These are phyloP conservation scores for Oxyruncus cristatus DNA, from an alignment of 2,113 vertebrate genomes.

Conservation along the genomic window DNA sequence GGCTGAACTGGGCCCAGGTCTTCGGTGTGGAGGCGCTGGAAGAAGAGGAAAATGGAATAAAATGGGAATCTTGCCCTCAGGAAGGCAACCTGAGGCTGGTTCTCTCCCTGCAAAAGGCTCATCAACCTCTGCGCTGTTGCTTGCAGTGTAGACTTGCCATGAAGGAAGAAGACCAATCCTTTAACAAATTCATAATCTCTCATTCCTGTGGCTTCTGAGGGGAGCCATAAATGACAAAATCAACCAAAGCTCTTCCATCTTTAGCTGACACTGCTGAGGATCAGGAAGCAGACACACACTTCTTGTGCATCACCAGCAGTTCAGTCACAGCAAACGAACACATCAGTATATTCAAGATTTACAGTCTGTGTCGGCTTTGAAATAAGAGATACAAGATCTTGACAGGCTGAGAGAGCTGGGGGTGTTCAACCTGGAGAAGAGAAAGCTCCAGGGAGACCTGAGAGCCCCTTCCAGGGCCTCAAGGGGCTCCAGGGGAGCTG, in stretches of 20 bases:
- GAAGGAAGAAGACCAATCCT: not conserved
- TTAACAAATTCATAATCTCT: not conserved
- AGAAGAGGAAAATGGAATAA: not conserved
- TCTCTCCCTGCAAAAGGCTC: not conserved
- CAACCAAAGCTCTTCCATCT: not conserved
- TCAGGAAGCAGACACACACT: too few species aligned
- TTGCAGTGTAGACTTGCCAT: too few species aligned
- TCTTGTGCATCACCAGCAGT: not conserved
- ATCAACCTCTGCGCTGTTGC: not conserved
- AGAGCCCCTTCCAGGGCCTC: not conserved
- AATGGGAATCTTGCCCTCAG: not conserved
- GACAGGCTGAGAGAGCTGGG: not conserved
- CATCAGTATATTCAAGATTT: not conserved
- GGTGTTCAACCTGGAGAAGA: too few species aligned
- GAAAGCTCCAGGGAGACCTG: not conserved
- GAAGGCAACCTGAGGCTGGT: not conserved
- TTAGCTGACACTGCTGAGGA: not conserved
- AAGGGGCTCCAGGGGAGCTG: not conserved
- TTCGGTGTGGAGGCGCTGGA: conserved; percentile 77
- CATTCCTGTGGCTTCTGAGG: not conserved
- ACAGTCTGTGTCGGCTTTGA: not conserved
- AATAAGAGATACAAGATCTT: not conserved
- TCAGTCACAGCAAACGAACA: not conserved
- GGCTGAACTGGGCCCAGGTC: conserved; percentile 82
- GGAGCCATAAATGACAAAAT: not conserved